Percentiles rank a stretch among this genome's conserved stretches.
These are phyloP conservation scores for Therioaphis trifolii DNA, from an alignment of 2,888 invertebrate genomes.

Conservation along the genomic window DNA sequence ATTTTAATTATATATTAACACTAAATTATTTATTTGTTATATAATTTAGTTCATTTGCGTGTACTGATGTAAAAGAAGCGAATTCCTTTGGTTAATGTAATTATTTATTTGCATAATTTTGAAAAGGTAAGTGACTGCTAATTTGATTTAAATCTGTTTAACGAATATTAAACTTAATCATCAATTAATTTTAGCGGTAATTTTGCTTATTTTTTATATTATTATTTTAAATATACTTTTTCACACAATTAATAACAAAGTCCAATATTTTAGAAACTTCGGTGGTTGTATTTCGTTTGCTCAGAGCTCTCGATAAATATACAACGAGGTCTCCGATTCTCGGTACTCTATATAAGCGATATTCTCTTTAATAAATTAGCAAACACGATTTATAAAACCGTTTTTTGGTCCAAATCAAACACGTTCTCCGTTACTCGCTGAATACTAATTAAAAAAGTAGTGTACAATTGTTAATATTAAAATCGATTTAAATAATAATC, in stretches of 20 bases:
- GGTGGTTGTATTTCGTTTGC: background rate
- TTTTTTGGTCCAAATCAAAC: background rate
- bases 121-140: background rate
- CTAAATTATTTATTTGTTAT: too few species aligned
- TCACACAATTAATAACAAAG: background rate
- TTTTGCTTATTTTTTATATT: background rate
- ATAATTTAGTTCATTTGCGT: too few species aligned
- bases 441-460: constrained; percentile 14
- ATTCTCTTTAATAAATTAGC: constrained; percentile 7
- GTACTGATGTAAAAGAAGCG: too few species aligned
- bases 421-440: background rate
- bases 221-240: background rate
- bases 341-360: background rate
- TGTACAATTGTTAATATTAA: background rate
- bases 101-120: constrained; percentile 1
- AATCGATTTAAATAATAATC: constrained; percentile 10
- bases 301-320: background rate
- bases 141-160: background rate
- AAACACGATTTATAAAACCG: constrained; percentile 16
- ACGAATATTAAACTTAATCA: constrained; percentile 7
- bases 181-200: too few species aligned
- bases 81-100: too few species aligned
- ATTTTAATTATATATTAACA: too few species aligned
- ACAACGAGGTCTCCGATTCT: background rate
- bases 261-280: background rate